Evolutionary conservation across 2,797 vertebrate species (phyloP).

Genomic region (Kryptolebias ocellatus): DNA sequence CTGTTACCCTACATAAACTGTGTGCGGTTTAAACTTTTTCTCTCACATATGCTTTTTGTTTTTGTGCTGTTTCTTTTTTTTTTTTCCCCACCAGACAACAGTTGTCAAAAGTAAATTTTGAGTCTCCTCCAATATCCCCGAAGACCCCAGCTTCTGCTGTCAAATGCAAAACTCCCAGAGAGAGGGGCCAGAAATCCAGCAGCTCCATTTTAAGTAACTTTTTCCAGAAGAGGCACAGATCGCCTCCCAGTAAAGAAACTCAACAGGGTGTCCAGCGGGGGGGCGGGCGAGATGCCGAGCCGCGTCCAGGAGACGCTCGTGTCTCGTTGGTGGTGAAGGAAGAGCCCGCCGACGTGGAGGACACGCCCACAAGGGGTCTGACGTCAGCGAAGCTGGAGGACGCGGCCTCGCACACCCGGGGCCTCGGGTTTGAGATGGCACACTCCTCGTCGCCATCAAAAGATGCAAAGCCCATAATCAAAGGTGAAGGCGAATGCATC

Average conservation of each 20-base stretch:
- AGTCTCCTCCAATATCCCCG: constrained; percentile 82
- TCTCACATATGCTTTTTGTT: constrained; percentile 14
- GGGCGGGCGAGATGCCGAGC: constrained; percentile 6
- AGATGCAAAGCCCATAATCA: constrained; percentile 73
- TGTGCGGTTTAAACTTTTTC: neutral
- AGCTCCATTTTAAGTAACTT: constrained; percentile 72
- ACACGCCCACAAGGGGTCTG: constrained; percentile 7
- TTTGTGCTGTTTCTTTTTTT: constrained; percentile 5
- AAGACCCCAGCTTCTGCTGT: constrained; percentile 66
- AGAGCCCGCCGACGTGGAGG: constrained; percentile 58
- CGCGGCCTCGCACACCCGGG: neutral
- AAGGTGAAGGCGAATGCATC: constrained; percentile 80
- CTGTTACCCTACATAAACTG: neutral
- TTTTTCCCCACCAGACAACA: constrained; percentile 78
- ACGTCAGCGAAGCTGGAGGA: constrained; percentile 53
- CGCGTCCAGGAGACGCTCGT: constrained; percentile 10
- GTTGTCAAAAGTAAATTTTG: constrained; percentile 80
- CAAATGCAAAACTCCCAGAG: constrained; percentile 62
- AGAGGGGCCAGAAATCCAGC: constrained; percentile 52
- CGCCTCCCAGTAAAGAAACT: constrained; percentile 27
- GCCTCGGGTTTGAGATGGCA: constrained; percentile 8
- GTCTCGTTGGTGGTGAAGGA: constrained; percentile 61
- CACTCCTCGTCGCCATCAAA: constrained; percentile 80
- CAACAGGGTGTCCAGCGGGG: neutral
- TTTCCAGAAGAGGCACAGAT: constrained; percentile 73